Base-by-base conservation (phyloP, 2,113 vertebrate species). In the Urocolius indicus region DNA sequence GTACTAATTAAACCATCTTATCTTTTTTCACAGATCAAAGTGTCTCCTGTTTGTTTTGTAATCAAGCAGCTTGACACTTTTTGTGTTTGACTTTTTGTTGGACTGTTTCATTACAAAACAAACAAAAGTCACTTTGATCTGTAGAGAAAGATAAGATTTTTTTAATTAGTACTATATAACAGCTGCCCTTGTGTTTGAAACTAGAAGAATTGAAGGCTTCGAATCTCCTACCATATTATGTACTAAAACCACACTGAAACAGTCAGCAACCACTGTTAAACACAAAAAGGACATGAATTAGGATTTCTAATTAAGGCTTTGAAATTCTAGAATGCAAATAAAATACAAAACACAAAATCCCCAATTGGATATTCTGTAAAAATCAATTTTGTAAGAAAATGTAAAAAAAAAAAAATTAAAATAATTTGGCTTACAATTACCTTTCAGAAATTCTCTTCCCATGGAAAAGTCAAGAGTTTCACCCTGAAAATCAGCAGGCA, bases 41-140 rank as follows among this genome's bases (percentile, higher is more conserved):
- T 87, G 78, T 87, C 95, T 95, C 84, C 84, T 96, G 95, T 95
- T 96, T 96, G 84, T 94, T 96, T 97, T 91, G 95, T 87, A 96
- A 96, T 93, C 89, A 94, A 96, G 71, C 26, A 84, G 87, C 75
- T 90, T 85, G 81, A 95, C 94, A 92, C 91, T 82, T 95, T 79
- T 36, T 65, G 79, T 92, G 92, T 92, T 95, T 90, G 86, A 93
- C 90, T 89, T 94, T 90, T 90, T 92, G 86, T 96, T 87, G 91
- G 73, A 89, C 66, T 78, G 49, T 73, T 96, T 89, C 66, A 41
- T 93, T 95, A 69, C 89, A 95, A 91, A 88, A 61, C 61, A 95
- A 97, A 95, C 74, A 95, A 51, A 86, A 91, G 81, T 46, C 54
- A 62, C 96, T 97, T 96, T 97, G 95, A 97, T 97, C 91, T 95